Percentiles rank a stretch among this genome's conserved stretches.
Conservation (phyloP, 2,888 invertebrate genomes). For the Cephus sareptanus region DNA sequence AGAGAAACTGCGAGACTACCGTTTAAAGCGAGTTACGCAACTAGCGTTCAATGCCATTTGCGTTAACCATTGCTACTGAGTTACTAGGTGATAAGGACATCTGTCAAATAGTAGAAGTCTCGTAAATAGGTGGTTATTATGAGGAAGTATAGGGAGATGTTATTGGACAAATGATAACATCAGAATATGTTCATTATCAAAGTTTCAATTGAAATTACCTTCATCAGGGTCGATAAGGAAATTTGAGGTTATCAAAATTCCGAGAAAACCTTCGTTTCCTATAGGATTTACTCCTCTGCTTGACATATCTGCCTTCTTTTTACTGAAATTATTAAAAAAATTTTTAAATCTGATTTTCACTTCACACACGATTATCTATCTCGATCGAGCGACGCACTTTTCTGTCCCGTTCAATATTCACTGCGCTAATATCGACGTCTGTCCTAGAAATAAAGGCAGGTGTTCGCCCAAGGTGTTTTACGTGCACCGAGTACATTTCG, state of each 20-base stretch:
- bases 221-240: constrained; percentile 57
- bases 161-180: not conserved
- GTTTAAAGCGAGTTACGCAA: constrained; percentile 18
- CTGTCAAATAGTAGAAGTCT: not conserved
- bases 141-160: not conserved
- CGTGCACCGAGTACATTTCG: not conserved
- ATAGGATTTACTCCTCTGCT: constrained; percentile 56
- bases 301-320: constrained; percentile 46
- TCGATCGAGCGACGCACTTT: not conserved
- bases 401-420: not conserved
- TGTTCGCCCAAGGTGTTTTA: not conserved
- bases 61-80: constrained; percentile 1
- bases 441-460: not conserved
- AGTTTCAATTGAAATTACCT: constrained; percentile 37
- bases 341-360: not conserved
- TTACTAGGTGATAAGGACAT: not conserved
- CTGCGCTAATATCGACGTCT: not conserved
- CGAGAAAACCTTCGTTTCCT: constrained; percentile 46
- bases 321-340: not conserved
- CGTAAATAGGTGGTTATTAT: not conserved
- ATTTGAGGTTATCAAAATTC: constrained; percentile 41
- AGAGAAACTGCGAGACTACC: not conserved
- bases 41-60: constrained; percentile 15
- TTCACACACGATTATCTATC: not conserved
- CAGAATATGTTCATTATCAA: not conserved